Conservation (phyloP, 2,888 invertebrate species). For the Clitarchus hookeri region DNA sequence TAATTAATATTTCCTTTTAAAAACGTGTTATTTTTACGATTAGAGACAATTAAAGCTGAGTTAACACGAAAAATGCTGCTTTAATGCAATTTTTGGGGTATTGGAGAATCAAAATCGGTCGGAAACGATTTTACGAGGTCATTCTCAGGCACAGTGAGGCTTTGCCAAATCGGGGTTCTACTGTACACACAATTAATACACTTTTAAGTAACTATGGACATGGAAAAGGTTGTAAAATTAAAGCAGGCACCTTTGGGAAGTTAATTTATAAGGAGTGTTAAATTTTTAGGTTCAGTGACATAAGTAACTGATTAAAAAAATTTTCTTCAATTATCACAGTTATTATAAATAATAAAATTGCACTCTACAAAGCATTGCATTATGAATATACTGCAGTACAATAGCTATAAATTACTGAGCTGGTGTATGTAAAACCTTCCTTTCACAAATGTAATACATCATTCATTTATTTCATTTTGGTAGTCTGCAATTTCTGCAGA, state of each 20-base stretch:
- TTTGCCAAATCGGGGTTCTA: too few species aligned
- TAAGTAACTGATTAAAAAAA: not conserved
- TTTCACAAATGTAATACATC: not conserved
- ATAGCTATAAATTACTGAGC: not conserved
- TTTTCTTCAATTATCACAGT: not conserved
- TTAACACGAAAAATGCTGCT: too few species aligned
- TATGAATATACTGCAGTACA: constrained; percentile 1
- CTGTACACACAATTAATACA: too few species aligned
- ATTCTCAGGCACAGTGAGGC: too few species aligned
- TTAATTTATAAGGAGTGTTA: not conserved
- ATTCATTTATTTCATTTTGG: not conserved
- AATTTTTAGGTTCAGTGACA: not conserved
- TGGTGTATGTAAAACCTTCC: not conserved
- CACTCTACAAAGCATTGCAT: not conserved
- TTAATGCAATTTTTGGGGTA: too few species aligned
- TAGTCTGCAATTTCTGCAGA: not conserved
- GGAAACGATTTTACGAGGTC: too few species aligned
- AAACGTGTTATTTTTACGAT: too few species aligned
- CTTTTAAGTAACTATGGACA: not conserved
- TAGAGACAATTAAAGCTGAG: too few species aligned
- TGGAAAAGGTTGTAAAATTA: not conserved
- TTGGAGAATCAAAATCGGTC: too few species aligned
- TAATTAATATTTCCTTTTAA: too few species aligned
- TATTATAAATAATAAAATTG: not conserved
- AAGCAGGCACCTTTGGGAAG: not conserved